Percentiles rank a stretch among this genome's conserved stretches.
These are phyloP conservation scores for Mellilla xanthometata DNA, from an alignment of 2,888 invertebrate species.

Conservation along the genomic window DNA sequence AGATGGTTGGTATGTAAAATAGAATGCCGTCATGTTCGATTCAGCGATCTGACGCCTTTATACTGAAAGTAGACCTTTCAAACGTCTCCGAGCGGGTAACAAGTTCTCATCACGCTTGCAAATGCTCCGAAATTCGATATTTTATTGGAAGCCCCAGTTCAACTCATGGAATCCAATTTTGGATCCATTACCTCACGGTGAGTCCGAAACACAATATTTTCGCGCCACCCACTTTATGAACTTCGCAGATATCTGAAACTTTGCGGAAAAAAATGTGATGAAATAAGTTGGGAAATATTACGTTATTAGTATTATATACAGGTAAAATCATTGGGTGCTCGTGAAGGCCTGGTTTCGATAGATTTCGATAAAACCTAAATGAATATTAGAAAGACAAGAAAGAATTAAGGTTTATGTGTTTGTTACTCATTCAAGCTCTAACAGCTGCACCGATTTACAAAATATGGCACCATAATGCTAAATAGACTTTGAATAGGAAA, in stretches of 20 bases:
- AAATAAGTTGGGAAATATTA: constrained; percentile 12
- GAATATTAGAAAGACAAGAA: no score
- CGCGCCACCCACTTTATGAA: constrained; percentile 15
- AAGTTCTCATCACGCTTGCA: constrained; percentile 1
- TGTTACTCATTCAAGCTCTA: no score
- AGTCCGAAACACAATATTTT: constrained; percentile 23
- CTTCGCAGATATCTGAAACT: constrained; percentile 18
- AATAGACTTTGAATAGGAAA: no score
- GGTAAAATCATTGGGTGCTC: background rate
- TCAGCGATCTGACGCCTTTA: no score
- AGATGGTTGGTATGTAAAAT: no score
- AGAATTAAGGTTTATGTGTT: no score
- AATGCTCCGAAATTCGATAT: constrained; percentile 19
- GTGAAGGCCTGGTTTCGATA: no score
- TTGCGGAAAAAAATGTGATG: constrained; percentile 9
- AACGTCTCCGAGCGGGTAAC: constrained; percentile 1
- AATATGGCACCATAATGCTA: no score
- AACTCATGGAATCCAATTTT: constrained; percentile 15
- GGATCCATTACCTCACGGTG: constrained; percentile 13
- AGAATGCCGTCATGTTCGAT: no score
- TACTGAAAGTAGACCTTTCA: no score
- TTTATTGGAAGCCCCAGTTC: constrained; percentile 15
- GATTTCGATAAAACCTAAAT: no score
- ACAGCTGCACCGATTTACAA: no score
- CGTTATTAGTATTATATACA: constrained; percentile 5